phyloP scores from a whole-genome alignment of 2,113 vertebrate species.

The Pelvicachromis taeniatus region DNA sequence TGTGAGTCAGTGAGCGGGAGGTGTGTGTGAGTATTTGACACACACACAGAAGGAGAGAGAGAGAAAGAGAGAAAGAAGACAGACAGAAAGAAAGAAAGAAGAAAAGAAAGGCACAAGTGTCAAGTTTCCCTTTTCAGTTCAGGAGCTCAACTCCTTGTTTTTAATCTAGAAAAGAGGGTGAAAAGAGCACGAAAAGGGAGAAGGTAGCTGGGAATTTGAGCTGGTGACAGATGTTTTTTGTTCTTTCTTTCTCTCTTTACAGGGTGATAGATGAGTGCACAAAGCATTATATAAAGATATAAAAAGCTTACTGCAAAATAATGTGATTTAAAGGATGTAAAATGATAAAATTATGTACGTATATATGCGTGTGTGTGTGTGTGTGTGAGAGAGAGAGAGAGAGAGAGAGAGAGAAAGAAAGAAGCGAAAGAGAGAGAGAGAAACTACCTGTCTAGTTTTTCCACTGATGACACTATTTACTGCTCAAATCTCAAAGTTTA shows the following conservation, averaged over 20 bases:
- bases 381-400: too few species aligned
- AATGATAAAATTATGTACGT: too few species aligned
- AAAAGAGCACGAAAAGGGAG: conserved; percentile 53
- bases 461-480: not conserved
- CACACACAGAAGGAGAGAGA: not conserved
- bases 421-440: not conserved
- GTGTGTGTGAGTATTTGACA: conserved; percentile 19
- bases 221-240: conserved; percentile 48
- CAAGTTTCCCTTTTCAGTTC: conserved; percentile 61
- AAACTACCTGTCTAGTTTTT: not conserved
- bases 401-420: too few species aligned
- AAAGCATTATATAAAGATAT: not conserved
- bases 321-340: not conserved
- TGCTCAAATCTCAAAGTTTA: conserved; percentile 33
- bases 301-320: not conserved
- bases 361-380: too few species aligned
- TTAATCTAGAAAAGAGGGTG: conserved; percentile 61
- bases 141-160: conserved; percentile 58
- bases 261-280: not conserved
- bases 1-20: conserved; percentile 29
- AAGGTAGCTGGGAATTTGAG: conserved; percentile 53
- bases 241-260: conserved; percentile 8
- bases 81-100: conserved; percentile 34
- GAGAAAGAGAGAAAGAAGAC: not conserved
- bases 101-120: conserved; percentile 54